Evolutionary conservation across 2,888 invertebrate genomes (phyloP), one percentile per base, ranked within the genome.

Genomic region (Phalera bucephala): DNA sequence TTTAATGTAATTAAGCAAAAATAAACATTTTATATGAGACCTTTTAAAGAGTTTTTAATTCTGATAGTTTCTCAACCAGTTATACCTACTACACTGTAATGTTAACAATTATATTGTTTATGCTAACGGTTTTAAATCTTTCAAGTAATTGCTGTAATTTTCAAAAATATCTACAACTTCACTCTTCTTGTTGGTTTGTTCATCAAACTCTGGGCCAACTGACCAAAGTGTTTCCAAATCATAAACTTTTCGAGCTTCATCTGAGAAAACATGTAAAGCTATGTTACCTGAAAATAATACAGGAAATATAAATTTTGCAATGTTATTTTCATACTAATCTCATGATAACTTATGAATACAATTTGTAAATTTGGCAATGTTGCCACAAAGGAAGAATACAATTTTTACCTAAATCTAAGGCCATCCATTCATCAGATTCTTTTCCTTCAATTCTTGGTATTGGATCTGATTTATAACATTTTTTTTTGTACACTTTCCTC

Each of bases 191-290:
- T 93, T 92, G 15, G 79, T 91, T 68, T 94, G 91, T 26, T 92
- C 91, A 78, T 98, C 98, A 89, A 91, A 96, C 64, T 95, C 91
- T 0, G 93, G 82, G 1, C 98, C 98, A 10, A 97, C 93, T 22
- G 95, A 91, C 99, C 98, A 99, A 20, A 99, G 82, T 0, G 95
- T 94, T 79, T 99, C 99, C 48, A 99, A 89, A 80, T 98, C 97
- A 76, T 97, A 98, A 3, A 87, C 68, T 47, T 90, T 79, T 54
- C 99, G 90, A 1, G 92, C 91, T 52, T 93, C 90, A 7, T 91
- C 89, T 17, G 94, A 93, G 79, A 98, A 96, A 52, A 99, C 92
- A 67, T 99, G 98, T 19, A 99, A 80, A 2, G 95, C 95, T 61
- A 98, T 97, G 72, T 98, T 98, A 45, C 97, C 97, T 97, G 80